Percentiles rank a stretch among this genome's conserved stretches.
These are phyloP conservation scores for Polypterus bichir DNA, from an alignment of 2,113 vertebrate genomes.

Conservation along the genomic window DNA sequence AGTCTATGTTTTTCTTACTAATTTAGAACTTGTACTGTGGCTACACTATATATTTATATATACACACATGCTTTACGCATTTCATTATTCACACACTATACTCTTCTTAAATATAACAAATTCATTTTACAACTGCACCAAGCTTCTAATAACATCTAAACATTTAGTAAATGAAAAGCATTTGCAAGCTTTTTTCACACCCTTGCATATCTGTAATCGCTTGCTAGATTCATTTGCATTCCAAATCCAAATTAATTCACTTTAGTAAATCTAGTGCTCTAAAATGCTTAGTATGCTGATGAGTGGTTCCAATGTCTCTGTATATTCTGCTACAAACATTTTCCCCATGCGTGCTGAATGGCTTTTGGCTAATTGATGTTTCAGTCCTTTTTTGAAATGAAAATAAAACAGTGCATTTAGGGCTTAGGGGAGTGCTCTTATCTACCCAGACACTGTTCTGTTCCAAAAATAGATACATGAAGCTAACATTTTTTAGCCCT, in stretches of 20 bases:
- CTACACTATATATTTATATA: too few species aligned
- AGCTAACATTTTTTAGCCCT: conserved; percentile 62
- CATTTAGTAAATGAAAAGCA: conserved; percentile 69
- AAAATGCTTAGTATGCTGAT: conserved; percentile 90
- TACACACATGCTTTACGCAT: conserved; percentile 44
- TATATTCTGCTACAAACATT: conserved; percentile 74
- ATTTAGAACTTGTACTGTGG: too few species aligned
- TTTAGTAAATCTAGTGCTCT: conserved; percentile 88
- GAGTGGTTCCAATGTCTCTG: conserved; percentile 66
- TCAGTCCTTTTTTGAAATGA: conserved; percentile 78
- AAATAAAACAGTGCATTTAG: conserved; percentile 74
- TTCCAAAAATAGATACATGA: conserved; percentile 63
- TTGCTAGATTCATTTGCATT: conserved; percentile 93
- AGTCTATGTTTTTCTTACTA: too few species aligned
- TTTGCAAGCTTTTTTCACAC: conserved; percentile 57
- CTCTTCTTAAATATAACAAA: conserved; percentile 58
- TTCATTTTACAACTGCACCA: conserved; percentile 45
- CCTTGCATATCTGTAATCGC: conserved; percentile 80
- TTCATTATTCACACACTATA: conserved; percentile 33
- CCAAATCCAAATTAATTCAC: conserved; percentile 99
- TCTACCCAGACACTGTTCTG: conserved; percentile 64
- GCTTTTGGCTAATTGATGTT: conserved; percentile 85
- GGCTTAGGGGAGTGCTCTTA: conserved; percentile 65
- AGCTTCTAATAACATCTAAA: conserved; percentile 68
- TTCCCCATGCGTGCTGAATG: conserved; percentile 74